Base-by-base conservation (phyloP, 2,888 invertebrate species). In the Catocala fraxini region DNA sequence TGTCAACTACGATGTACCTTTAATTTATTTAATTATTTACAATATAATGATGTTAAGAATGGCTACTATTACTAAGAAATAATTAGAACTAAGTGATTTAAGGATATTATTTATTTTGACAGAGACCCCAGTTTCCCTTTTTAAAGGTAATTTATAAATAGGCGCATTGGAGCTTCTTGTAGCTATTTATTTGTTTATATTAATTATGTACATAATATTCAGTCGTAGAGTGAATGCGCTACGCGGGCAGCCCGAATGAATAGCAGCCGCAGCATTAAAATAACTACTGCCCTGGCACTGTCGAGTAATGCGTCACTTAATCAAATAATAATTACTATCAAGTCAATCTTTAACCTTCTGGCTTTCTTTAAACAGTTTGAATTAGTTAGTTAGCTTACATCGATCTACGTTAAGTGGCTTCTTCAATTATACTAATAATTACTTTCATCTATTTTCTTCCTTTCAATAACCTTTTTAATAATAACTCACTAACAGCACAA, bases 81-180 rank as follows among this genome's bases (percentile, higher is more conserved):
- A 34, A 54, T 59, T 47, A 53, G 51, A 63, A 63, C 45, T 61
- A 72, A 71, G 68, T 78, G 71, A 79, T 79, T 75, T 68, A 79
- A 68, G 63, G 7, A 34, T 62, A 78, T 80, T 87, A 81, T 91
- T 93, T 92, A 86, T 92, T 92, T 93, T 89, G 87, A 92, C 93
- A 93, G 94, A 93, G 89, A 82, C 80, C 86, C 93, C 93, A 90
- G 93, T 88, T 86, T 91, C 94, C 83, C 86, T 93, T 89, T 93
- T 92, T 89, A 93, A 93, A 94, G 93, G 93, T 94, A 93, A 93
- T 87, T 85, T 86, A 86, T 87, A 83, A 88, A 86, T 85, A 88
- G 85, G 79, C 80, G 79, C 85, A 84, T 82, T 81, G 84, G 79
- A 84, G 92, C 92, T 93, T 92, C 53, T 77, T 77, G 75, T 82